These are phyloP conservation scores for Bombus breviceps DNA, from an alignment of 1,140 invertebrate species.

Conservation along the genomic window DNA sequence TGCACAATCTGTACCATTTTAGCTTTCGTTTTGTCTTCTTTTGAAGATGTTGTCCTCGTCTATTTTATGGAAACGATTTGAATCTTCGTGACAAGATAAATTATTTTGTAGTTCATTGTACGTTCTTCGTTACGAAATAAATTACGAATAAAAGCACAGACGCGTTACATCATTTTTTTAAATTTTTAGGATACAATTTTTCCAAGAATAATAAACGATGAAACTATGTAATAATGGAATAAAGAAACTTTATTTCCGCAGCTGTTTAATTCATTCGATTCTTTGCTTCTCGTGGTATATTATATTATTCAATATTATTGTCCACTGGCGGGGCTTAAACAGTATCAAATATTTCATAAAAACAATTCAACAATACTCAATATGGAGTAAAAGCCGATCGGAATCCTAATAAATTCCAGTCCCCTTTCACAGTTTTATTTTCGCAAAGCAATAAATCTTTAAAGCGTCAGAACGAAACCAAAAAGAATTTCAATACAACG, in stretches of 20 bases:
- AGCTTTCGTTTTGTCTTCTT: too few relatives aligned
- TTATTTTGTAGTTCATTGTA: background rate
- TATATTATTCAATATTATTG: background rate
- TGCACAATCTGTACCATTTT: too few relatives aligned
- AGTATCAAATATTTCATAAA: background rate
- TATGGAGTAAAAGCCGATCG: background rate
- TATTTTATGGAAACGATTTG: background rate
- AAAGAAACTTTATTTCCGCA: background rate
- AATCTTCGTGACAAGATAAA: background rate
- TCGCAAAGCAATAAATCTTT: background rate
- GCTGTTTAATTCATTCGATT: background rate
- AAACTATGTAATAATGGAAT: background rate
- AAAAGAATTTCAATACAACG: background rate
- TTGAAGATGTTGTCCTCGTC: background rate
- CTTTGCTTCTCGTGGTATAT: background rate
- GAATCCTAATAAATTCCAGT: conserved; percentile 18
- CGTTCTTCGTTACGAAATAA: background rate
- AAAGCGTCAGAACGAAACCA: background rate
- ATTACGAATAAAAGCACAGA: too few relatives aligned
- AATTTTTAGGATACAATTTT: background rate
- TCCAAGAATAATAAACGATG: too few relatives aligned
- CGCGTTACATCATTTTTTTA: background rate
- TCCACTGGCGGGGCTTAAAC: background rate
- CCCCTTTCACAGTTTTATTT: background rate
- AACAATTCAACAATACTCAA: background rate